Evolutionary conservation across 1,140 invertebrate species (phyloP).

Genomic region (Pteromalus puparum): DNA sequence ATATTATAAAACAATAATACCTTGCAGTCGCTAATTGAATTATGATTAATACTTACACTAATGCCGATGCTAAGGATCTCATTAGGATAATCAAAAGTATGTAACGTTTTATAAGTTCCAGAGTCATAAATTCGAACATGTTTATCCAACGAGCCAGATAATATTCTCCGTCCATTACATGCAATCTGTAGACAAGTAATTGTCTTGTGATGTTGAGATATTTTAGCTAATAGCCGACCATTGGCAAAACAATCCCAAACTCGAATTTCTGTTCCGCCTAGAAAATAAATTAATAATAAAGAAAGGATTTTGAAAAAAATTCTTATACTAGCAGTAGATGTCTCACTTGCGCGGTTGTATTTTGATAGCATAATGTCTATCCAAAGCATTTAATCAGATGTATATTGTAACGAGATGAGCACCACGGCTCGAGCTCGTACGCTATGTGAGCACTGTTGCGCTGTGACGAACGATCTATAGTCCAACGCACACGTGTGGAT

Average conservation of each 20-base stretch:
- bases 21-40: too few species aligned
- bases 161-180: constrained; percentile 85
- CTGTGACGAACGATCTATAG: too few species aligned
- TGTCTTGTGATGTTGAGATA: constrained; percentile 95
- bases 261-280: constrained; percentile 92
- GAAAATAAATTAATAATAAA: constrained; percentile 46
- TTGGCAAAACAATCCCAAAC: constrained; percentile 95
- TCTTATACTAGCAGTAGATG: too few species aligned
- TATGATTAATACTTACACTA: constrained; percentile 77
- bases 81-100: constrained; percentile 93
- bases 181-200: constrained; percentile 89
- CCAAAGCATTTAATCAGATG: too few species aligned
- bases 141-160: constrained; percentile 94
- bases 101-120: constrained; percentile 89
- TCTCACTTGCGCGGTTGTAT: too few species aligned
- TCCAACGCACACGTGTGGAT: too few species aligned
- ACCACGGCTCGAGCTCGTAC: too few species aligned
- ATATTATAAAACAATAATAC: too few species aligned
- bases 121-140: constrained; percentile 97
- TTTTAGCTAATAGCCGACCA: constrained; percentile 86
- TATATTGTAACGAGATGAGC: too few species aligned
- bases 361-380: too few species aligned
- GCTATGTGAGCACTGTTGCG: too few species aligned
- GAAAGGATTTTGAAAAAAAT: too few species aligned
- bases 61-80: constrained; percentile 91